These are phyloP conservation scores for Mactra quadrangularis DNA, from an alignment of 1,140 invertebrate species.

Conservation along the genomic window DNA sequence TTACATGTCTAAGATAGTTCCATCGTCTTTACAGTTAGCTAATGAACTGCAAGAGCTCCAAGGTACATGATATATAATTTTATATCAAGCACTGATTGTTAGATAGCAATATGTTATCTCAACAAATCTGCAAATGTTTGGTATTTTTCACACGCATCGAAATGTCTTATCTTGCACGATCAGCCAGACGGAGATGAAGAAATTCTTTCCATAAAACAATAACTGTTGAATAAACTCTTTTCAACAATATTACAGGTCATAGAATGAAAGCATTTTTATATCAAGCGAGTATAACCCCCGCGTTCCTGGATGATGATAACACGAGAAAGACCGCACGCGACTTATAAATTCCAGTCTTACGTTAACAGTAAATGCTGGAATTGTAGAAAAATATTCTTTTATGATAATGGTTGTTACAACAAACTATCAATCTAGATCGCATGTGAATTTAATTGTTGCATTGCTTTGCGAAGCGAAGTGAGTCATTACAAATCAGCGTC, in stretches of 20 bases:
- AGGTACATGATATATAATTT: neutral
- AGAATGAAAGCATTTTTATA: conserved; percentile 6
- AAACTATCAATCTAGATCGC: no score
- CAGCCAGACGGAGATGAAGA: conserved; percentile 18
- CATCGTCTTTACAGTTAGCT: no score
- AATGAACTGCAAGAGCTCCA: neutral
- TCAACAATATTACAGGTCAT: conserved; percentile 1
- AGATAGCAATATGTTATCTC: conserved; percentile 11
- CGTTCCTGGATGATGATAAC: neutral
- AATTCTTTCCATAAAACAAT: conserved; percentile 40
- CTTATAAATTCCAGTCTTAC: neutral
- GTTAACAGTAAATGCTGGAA: neutral
- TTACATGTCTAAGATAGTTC: no score
- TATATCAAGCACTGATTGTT: conserved; percentile 10
- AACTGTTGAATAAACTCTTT: conserved; percentile 5
- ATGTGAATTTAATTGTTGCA: no score
- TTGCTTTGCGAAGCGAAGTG: no score
- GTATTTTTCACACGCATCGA: conserved; percentile 40
- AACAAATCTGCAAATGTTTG: conserved; percentile 22
- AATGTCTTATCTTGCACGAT: conserved; percentile 39
- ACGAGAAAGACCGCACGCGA: neutral
- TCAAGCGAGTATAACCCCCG: conserved; percentile 8
- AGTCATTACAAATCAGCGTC: no score
- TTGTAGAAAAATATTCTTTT: no score
- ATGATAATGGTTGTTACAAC: no score